Base-by-base conservation (phyloP, 1,140 invertebrate species). In the Tetramorium simillimum region DNA sequence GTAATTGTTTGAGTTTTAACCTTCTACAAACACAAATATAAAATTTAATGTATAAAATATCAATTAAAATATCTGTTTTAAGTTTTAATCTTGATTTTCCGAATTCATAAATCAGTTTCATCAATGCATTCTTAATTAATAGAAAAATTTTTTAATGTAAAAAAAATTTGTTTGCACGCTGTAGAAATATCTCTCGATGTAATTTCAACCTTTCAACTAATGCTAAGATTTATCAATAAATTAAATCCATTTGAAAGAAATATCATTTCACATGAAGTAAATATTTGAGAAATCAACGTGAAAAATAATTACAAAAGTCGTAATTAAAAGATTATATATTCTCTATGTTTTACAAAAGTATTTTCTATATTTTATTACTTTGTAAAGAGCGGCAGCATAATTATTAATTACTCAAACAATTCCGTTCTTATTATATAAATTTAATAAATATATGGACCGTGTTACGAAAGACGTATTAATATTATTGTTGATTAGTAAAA, bases 331-430 rank as follows among this genome's bases (percentile, higher is more conserved):
- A 75, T 37, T 37, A 43, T 3, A 9, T 56, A 56, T 10, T 9
- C 16, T 33, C 24, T 33, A 51, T 53, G 33, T 37, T 33, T 73
- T 18, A 69, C 24, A 69, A 49, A 37, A 40, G 18, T 14, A 69
- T 69, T 49, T 43, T 24, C 12, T 21, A 5, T 16, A 69, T 2
- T 40, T 40, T 58, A 75, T 58, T 43, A 75, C 14, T 37, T 75
- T 18, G 2, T 3, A 2, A 18, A 40, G 37, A 75, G 14, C n/a
- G 3, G 18, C 10, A 37, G 10, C 2, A 7, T 75, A 43, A 75
- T 75, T 58, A 75, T 40, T 75, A 56, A 37, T 56, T 75, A 58
- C 5, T 75, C 33, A 75, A 75, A 73, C 49, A 56, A 58, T 75
- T n/a, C 10, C 12, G 7, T 53, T 43, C 14, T 75, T 60, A 40